phyloP scores from a whole-genome alignment of 2,888 invertebrate species.

The Chalcosyrphus nemorum region DNA sequence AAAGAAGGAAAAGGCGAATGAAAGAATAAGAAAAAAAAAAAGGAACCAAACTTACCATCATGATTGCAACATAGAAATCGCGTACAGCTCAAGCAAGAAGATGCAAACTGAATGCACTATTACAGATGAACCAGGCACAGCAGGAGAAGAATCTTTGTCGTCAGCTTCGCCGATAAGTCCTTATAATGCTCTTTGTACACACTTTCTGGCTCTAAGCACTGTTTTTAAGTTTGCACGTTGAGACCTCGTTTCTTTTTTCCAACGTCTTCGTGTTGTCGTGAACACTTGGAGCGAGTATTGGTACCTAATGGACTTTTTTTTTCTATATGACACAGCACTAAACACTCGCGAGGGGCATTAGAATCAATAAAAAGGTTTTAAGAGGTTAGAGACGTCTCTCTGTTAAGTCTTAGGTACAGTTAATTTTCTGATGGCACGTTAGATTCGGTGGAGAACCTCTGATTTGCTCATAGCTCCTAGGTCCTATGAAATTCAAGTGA shows the following conservation, averaged over 20 bases:
- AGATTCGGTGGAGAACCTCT: no score
- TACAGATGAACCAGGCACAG: constrained; percentile 40
- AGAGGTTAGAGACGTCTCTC: neutral
- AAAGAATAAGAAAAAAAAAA: constrained; percentile 11
- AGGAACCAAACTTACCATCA: constrained; percentile 62
- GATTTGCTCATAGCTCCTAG: no score
- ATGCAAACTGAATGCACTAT: constrained; percentile 30
- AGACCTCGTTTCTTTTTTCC: constrained; percentile 1
- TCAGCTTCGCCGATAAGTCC: constrained; percentile 24
- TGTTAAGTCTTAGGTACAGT: neutral
- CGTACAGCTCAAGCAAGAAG: constrained; percentile 32
- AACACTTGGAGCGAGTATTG: constrained; percentile 5
- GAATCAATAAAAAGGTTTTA: neutral
- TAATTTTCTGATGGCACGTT: no score
- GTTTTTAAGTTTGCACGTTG: constrained; percentile 11
- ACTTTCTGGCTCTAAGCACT: neutral
- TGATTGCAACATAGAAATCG: constrained; percentile 65
- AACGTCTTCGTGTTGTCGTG: neutral
- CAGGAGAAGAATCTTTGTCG: constrained; percentile 41
- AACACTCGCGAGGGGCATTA: neutral
- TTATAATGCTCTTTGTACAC: constrained; percentile 15
- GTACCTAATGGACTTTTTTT: constrained; percentile 1
- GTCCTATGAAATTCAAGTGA: no score
- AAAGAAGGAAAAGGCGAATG: constrained; percentile 42
- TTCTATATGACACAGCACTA: constrained; percentile 23